A percentile compares a stretch with the other conserved stretches of the same genome.
These are phyloP conservation scores for Drosophila nigricruria DNA, from an alignment of 2,888 invertebrate genomes.

Conservation along the genomic window DNA sequence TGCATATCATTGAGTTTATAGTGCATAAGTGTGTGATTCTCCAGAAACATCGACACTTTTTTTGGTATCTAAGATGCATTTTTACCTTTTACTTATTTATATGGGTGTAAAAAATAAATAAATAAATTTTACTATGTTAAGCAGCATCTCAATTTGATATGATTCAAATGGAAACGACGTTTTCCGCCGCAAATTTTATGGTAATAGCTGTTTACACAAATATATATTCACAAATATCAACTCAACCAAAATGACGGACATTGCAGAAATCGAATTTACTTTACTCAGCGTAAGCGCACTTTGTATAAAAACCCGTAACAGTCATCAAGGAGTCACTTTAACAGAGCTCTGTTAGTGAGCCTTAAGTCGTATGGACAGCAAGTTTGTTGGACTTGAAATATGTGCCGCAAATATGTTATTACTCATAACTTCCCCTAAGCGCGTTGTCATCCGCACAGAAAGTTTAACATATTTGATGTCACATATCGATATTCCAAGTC, in stretches of 20 bases:
- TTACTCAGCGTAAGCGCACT: neutral
- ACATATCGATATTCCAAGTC: no score
- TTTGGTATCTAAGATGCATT: slow-evolving; percentile 6
- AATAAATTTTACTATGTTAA: neutral
- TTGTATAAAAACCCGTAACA: neutral
- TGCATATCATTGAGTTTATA: slow-evolving; percentile 64
- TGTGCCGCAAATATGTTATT: neutral
- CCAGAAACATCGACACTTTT: slow-evolving; percentile 53
- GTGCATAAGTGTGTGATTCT: slow-evolving; percentile 42
- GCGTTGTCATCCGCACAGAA: no score
- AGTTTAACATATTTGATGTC: no score
- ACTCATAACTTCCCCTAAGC: no score
- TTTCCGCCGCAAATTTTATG: no score
- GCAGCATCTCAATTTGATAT: no score
- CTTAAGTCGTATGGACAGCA: neutral
- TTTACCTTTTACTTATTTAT: neutral
- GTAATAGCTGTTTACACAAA: no score
- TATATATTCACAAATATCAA: no score
- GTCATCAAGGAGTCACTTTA: neutral
- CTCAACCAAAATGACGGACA: neutral
- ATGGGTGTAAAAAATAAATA: no score
- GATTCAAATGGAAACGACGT: no score
- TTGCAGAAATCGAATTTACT: neutral
- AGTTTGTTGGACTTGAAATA: neutral
- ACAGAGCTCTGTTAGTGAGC: neutral